Evolutionary conservation across 2,888 invertebrate genomes (phyloP).

Genomic region (Azorinus chamasolen): DNA sequence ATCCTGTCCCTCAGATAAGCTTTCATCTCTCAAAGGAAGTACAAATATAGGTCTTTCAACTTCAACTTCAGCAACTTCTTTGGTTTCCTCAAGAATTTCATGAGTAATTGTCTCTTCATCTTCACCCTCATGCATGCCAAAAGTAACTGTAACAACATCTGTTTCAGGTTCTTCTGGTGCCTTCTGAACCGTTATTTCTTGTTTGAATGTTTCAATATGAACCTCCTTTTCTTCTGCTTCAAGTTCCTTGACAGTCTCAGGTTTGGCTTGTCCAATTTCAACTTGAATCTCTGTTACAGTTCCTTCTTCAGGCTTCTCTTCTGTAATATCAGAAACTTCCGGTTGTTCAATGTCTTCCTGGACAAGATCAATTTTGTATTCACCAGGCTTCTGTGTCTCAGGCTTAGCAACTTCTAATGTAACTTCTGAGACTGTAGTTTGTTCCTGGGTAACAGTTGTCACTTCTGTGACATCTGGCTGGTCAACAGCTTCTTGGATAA

Average conservation of each 20-base stretch:
- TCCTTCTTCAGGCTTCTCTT: constrained; percentile 36
- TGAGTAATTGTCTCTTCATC: constrained; percentile 63
- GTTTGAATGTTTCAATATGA: constrained; percentile 48
- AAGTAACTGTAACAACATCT: constrained; percentile 61
- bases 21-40: constrained; percentile 75
- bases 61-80: constrained; percentile 49
- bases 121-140: constrained; percentile 63
- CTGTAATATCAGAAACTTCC: constrained; percentile 39
- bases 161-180: constrained; percentile 54
- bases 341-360: constrained; percentile 50
- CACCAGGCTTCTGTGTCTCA: constrained; percentile 38
- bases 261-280: constrained; percentile 37
- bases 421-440: constrained; percentile 53
- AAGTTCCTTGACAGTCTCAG: constrained; percentile 48
- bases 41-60: constrained; percentile 76
- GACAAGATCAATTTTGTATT: constrained; percentile 50
- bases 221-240: constrained; percentile 54
- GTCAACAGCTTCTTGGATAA: constrained; percentile 36
- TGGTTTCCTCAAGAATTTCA: constrained; percentile 56
- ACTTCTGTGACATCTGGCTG: constrained; percentile 37
- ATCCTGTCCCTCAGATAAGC: constrained; percentile 79
- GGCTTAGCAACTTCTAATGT: constrained; percentile 52
- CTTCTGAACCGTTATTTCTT: constrained; percentile 52
- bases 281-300: constrained; percentile 31
- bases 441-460: constrained; percentile 24